Base-by-base conservation (phyloP, 2,888 invertebrate genomes). In the Steromphala cineraria region DNA sequence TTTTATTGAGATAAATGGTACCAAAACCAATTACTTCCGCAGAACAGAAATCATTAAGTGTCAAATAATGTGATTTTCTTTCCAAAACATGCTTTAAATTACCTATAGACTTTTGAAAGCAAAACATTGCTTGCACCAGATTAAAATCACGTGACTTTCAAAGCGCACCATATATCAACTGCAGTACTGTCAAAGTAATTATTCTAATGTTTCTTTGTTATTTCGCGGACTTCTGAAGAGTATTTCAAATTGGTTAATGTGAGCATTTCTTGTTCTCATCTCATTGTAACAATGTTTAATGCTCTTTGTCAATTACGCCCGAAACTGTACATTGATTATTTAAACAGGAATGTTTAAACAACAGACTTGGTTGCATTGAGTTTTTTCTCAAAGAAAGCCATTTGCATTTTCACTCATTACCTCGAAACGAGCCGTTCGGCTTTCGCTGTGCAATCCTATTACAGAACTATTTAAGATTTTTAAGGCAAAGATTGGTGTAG, bases 351-450 rank as follows among this genome's bases (percentile, higher is more conserved):
- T 71, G 71, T 71, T 71, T 71, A 40, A 71, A 71, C 71, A 71
- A 71, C 71, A 40, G 71, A 36, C 71, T 36, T 19, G 19, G 40
- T 36, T n/a, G 71, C 71, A n/a, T 71, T 36, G 3, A 2, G 4
- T 71, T 71, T 62, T 62, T 40, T 36, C 71, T 36, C 19, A 5
- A 36, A 36, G 36, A 36, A 71, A 71, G 71, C 36, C 71, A 71
- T 71, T 71, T 71, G 40, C 71, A 71, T 71, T 31, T 71, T 71
- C 36, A n/a, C 46, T 46, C 46, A 71, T 71, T 19, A 40, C 71
- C 31, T 24, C 36, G 71, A 36, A 3, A 13, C 24, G 31, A 36
- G 31, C 19, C 28, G n/a, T 13, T n/a, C 7, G 13, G 46, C n/a
- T 71, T 71, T 36, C 19, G 13, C 71, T 71, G 36, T 40, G 28